A percentile compares a stretch with the other conserved stretches of the same genome.
These are phyloP conservation scores for Dasyurus viverrinus DNA, from an alignment of 2,113 vertebrate species.

Conservation along the genomic window DNA sequence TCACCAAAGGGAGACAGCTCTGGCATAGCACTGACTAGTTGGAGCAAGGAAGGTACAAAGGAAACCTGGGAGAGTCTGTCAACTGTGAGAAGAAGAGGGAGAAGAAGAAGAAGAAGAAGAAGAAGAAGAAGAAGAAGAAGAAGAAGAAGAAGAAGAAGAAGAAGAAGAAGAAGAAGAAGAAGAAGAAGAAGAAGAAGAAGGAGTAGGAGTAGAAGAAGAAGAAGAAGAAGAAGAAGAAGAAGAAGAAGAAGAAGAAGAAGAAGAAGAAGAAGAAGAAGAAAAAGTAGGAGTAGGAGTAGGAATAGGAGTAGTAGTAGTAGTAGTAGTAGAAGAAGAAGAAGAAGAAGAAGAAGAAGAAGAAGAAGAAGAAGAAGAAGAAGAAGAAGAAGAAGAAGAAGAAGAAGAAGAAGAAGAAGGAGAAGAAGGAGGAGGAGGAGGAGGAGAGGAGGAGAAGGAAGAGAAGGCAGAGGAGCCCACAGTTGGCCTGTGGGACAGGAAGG, in stretches of 20 bases:
- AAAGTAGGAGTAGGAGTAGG: neutral
- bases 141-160: constrained; percentile 27
- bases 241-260: too few species aligned
- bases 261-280: constrained; percentile 36
- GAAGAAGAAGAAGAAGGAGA: too few species aligned
- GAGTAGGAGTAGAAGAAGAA: neutral
- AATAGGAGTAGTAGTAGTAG: too few species aligned
- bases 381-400: too few species aligned
- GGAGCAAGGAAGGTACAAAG: neutral
- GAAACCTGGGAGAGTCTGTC: neutral
- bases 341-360: too few species aligned
- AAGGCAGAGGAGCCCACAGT: neutral
- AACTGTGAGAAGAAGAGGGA: constrained; percentile 25
- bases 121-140: neutral
- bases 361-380: constrained; percentile 14
- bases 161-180: neutral
- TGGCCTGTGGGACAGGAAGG: neutral
- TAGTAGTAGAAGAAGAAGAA: too few species aligned
- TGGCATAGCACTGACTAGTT: neutral
- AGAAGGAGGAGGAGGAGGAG: too few species aligned
- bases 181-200: too few species aligned
- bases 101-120: constrained; percentile 33
- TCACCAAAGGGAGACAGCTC: neutral
- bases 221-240: too few species aligned
- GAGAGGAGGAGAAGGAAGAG: neutral